These are phyloP conservation scores for Drosophila rufa DNA, from an alignment of 1,140 invertebrate genomes.

Conservation along the genomic window DNA sequence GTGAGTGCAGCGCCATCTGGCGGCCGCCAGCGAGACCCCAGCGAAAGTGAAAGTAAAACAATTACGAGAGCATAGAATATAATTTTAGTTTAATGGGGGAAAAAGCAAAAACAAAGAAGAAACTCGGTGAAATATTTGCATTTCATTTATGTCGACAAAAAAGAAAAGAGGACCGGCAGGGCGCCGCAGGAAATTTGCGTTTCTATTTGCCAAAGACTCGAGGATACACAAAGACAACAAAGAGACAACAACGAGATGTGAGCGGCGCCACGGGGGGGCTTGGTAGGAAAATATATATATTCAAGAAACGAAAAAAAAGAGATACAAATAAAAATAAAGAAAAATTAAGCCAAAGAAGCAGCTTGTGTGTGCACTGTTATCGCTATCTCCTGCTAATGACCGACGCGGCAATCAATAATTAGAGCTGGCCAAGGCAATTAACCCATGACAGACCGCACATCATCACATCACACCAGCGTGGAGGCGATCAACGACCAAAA, in stretches of 20 bases:
- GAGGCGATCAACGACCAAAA: slow-evolving; percentile 9
- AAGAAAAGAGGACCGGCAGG: not conserved
- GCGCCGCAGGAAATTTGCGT: slow-evolving; percentile 18
- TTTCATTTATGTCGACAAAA: slow-evolving; percentile 22
- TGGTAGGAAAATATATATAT: not conserved
- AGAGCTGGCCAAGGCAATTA: slow-evolving; percentile 48
- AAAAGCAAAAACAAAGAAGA: slow-evolving; percentile 5
- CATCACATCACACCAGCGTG: slow-evolving; percentile 11
- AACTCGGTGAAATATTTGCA: slow-evolving; percentile 24
- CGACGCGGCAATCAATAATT: slow-evolving; percentile 49
- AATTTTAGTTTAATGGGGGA: slow-evolving; percentile 5
- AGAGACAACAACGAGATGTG: not conserved
- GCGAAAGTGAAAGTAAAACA: slow-evolving; percentile 32
- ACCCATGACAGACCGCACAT: slow-evolving; percentile 35
- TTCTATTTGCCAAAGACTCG: slow-evolving; percentile 36
- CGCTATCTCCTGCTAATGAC: slow-evolving; percentile 51
- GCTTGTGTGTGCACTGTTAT: slow-evolving; percentile 25
- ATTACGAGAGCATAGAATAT: slow-evolving; percentile 8
- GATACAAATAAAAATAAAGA: not conserved
- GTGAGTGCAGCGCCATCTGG: slow-evolving; percentile 15
- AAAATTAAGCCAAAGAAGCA: slow-evolving; percentile 5
- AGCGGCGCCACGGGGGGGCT: not conserved
- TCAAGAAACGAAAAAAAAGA: not conserved
- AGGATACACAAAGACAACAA: slow-evolving; percentile 5
- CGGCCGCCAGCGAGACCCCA: not conserved